Evolutionary conservation across 2,797 vertebrate species (phyloP), one percentile per base, ranked within the genome.

Genomic region (Pseudomugil gertrudae): DNA sequence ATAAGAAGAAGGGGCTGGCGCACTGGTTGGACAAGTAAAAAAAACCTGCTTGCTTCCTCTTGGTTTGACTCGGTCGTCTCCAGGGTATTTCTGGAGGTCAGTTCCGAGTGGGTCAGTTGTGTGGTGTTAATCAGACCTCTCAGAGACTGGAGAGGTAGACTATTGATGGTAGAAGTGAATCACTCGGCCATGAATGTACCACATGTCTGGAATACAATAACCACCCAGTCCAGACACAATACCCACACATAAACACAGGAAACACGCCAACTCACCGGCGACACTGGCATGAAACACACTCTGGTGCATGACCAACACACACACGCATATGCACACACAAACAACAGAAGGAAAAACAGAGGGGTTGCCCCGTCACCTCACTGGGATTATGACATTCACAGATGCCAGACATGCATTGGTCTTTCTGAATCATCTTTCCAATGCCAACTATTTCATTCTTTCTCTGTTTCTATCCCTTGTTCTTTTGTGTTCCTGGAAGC

Each of bases 141-240:
- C 24, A 14, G 62, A 88, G 85, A 64, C 83, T 72, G 54, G 57
- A 73, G 85, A 87, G 84, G 85, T 83, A 87, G 85, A 89, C 81
- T 83, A 70, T 87, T 87, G 89, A 88, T 87, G 84, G 89, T 74
- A 74, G 79, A 78, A 85, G 88, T 93, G 92, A 94, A 88, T 94
- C 93, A 93, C 76, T 74, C 63, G 10, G 83, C 72, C 74, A 64
- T 76, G 76, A 75, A 89, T 84, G 61, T 68, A 86, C 88, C 90
- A 85, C 91, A 88, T 80, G 91, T 92, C 91, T 92, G 89, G 89
- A 87, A 89, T 82, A 90, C 87, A 84, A 85, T 88, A 87, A 90
- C 84, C 85, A 63, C 87, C 84, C 78, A 78, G 82, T 68, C 65
- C 84, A 89, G 85, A 90, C 90, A 92, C 85, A 91, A 91, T 89